Conservation (phyloP, 1,140 invertebrate species). For the Dryas iulia region DNA sequence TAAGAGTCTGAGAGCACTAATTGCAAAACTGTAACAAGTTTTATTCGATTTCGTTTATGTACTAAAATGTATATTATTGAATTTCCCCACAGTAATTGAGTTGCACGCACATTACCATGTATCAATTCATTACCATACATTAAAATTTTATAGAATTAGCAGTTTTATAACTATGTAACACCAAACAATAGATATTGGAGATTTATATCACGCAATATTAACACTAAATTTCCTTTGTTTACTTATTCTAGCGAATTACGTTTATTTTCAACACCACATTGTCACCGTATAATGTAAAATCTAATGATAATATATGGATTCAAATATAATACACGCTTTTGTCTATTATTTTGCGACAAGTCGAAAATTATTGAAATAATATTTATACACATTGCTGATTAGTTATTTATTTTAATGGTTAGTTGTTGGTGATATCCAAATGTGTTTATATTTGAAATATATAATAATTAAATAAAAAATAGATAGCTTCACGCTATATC, state of each 20-base stretch:
- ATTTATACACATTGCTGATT: neutral
- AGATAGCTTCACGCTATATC: too few species aligned
- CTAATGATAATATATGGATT: conserved; percentile 1
- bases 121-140: conserved; percentile 14
- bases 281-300: neutral
- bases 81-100: conserved; percentile 9
- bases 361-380: neutral
- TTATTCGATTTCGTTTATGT: neutral
- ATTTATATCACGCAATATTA: conserved; percentile 11
- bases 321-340: neutral
- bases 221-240: neutral
- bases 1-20: neutral
- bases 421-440: too few species aligned
- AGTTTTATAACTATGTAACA: conserved; percentile 16
- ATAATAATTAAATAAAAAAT: too few species aligned
- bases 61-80: conserved; percentile 3
- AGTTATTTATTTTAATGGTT: too few species aligned
- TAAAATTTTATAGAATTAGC: conserved; percentile 18
- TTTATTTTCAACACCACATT: conserved; percentile 3
- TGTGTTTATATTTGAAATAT: too few species aligned
- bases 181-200: conserved; percentile 1
- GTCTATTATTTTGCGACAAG: neutral
- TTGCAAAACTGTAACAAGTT: neutral
- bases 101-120: conserved; percentile 12
- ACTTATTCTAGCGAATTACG: conserved; percentile 3